A percentile compares a stretch with the other conserved stretches of the same genome.
Evolutionary conservation across 2,797 vertebrate species (phyloP).

Genomic region (Potorous gilbertii): DNA sequence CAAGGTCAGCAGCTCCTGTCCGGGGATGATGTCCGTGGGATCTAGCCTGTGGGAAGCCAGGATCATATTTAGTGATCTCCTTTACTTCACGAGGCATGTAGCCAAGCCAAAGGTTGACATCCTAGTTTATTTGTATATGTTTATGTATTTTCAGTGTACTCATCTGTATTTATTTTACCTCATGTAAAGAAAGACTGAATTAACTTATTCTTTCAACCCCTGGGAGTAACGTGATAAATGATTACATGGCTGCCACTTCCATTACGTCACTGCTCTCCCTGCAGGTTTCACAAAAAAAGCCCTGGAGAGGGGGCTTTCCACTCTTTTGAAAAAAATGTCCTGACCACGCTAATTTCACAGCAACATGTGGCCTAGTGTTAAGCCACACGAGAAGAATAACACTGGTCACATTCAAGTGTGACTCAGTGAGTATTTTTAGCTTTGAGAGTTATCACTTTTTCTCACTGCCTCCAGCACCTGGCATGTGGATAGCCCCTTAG

Average conservation of each 20-base stretch:
- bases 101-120: not conserved
- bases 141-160: not conserved
- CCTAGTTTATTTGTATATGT: not conserved
- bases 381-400: slow-evolving; percentile 39
- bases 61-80: not conserved
- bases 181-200: not conserved
- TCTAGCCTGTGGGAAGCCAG: not conserved
- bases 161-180: not conserved
- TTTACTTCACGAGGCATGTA: not conserved
- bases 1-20: not conserved
- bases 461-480: slow-evolving; percentile 25
- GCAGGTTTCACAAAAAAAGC: not conserved
- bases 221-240: not conserved
- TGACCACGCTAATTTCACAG: slow-evolving; percentile 22
- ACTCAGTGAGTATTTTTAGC: slow-evolving; percentile 33
- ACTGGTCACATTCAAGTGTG: slow-evolving; percentile 31
- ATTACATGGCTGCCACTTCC: not conserved
- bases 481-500: not conserved
- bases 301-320: slow-evolving; percentile 28
- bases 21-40: not conserved
- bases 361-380: not conserved
- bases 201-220: not conserved
- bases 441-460: not conserved
- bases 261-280: not conserved
- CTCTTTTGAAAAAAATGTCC: slow-evolving; percentile 20